Base-by-base conservation (phyloP, 2,888 invertebrate genomes). In the Tribolium freemani region DNA sequence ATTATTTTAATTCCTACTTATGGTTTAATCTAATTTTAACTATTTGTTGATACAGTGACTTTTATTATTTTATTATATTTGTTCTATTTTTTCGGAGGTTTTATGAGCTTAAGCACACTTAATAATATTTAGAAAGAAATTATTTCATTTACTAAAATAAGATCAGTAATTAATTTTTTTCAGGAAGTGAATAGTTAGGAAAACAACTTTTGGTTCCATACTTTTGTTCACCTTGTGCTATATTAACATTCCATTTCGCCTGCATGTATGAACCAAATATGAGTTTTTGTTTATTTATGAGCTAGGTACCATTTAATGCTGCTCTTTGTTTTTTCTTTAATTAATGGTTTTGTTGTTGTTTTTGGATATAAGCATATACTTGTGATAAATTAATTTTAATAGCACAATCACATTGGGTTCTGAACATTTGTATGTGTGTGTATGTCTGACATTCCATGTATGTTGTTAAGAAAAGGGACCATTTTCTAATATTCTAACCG, bases 201-300 rank as follows among this genome's bases (percentile, higher is more conserved):
- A 16, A 16, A 16, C 1, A 16, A 16, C 16, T 1, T 16, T 16
- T 16, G 16, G 16, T 16, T 16, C 31, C 2, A 16, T 16, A 16
- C 16, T 16, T 16, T 16, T 16, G 16, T 16, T 16, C 16, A 16
- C 16, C 2, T 38, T n/a, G n/a, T n/a, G n/a, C n/a, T n/a, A n/a
- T n/a, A 20, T 11, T 56, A 56, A 66, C 54, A 66, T 66, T 66
- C 66, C 54, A 54, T 45, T 61, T 66, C 51, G 53, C 54, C 53
- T 66, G 13, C 44, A 30, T 56, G 5, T 54, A 46, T 54, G 13
- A 66, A 66, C 66, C 66, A 66, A 66, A 66, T 66, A 46, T 30
- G 21, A 31, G 26, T 13, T 45, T 64, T 61, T 48, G n/a, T 26
- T 44, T 63, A 38, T 44, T 58, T 46, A 63, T 56, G 13, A 13